phyloP scores from a whole-genome alignment of 2,797 vertebrate genomes.

The Alfaro cultratus region DNA sequence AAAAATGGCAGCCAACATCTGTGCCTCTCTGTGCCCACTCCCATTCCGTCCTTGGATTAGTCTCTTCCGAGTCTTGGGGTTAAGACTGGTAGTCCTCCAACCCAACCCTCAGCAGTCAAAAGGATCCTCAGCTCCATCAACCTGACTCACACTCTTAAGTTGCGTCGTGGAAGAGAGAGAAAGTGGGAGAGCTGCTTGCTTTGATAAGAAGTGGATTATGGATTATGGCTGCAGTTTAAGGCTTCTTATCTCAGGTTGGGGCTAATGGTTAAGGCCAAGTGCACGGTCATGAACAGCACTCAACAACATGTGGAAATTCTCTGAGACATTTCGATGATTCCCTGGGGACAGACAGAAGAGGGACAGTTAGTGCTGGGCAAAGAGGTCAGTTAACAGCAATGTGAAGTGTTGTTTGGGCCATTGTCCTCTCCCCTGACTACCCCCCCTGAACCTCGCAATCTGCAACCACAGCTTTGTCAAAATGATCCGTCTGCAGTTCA shows the following conservation, averaged over 20 bases:
- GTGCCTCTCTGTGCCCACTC: slow-evolving; percentile 53
- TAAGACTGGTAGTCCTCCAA: slow-evolving; percentile 27
- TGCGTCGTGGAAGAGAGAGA: slow-evolving; percentile 36
- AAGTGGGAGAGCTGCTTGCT: slow-evolving; percentile 71
- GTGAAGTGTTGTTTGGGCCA: slow-evolving; percentile 55
- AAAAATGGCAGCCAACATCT: slow-evolving; percentile 76
- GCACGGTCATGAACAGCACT: slow-evolving; percentile 64
- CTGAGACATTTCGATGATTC: slow-evolving; percentile 53
- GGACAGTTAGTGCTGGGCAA: slow-evolving; percentile 34
- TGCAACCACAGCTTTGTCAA: slow-evolving; percentile 39
- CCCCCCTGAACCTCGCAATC: slow-evolving; percentile 29
- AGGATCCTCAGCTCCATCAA: slow-evolving; percentile 56
- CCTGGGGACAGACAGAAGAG: slow-evolving; percentile 49
- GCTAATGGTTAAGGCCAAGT: slow-evolving; percentile 76
- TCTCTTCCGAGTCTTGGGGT: slow-evolving; percentile 35
- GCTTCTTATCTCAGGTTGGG: slow-evolving; percentile 79
- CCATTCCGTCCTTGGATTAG: slow-evolving; percentile 48
- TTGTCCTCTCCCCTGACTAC: slow-evolving; percentile 48
- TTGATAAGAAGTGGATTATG: slow-evolving; percentile 83
- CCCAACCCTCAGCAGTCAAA: slow-evolving; percentile 64
- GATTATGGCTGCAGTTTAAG: slow-evolving; percentile 79
- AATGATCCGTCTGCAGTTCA: slow-evolving; percentile 44
- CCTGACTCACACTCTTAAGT: slow-evolving; percentile 42
- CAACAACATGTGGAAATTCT: slow-evolving; percentile 60
- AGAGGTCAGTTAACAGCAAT: slow-evolving; percentile 52